These are phyloP conservation scores for Toxotes lorentzi DNA, from an alignment of 2,797 vertebrate species.

Conservation along the genomic window DNA sequence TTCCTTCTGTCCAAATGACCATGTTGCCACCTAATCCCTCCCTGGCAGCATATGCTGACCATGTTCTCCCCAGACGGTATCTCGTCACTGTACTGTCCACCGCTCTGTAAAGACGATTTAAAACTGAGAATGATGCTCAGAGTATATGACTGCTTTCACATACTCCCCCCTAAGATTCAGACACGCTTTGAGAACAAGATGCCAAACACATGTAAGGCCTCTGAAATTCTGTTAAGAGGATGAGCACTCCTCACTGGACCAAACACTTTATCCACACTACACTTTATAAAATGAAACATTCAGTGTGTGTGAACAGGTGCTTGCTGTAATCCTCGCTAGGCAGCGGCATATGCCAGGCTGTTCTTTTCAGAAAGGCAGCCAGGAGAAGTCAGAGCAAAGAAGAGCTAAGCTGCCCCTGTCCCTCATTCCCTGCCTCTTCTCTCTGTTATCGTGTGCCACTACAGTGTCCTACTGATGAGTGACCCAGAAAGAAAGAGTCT, in stretches of 20 bases:
- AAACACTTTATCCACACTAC: conserved; percentile 30
- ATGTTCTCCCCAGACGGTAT: not conserved
- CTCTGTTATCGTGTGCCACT: conserved; percentile 58
- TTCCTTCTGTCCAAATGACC: conserved; percentile 13
- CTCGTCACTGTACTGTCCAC: not conserved
- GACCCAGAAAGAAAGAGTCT: conserved; percentile 64
- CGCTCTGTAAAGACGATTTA: not conserved
- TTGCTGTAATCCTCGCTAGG: conserved; percentile 76
- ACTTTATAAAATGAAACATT: conserved; percentile 49
- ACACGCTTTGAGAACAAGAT: not conserved
- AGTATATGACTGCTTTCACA: not conserved
- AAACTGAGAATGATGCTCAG: not conserved
- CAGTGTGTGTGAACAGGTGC: conserved; percentile 71
- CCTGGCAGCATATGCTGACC: conserved; percentile 18
- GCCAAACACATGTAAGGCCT: conserved; percentile 15
- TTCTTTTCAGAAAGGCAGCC: conserved; percentile 71
- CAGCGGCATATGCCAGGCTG: conserved; percentile 77
- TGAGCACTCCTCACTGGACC: conserved; percentile 24
- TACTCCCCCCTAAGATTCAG: not conserved
- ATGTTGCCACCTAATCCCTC: conserved; percentile 17
- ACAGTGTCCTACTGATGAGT: conserved; percentile 41
- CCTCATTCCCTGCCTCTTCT: conserved; percentile 40
- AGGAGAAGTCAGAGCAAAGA: conserved; percentile 64
- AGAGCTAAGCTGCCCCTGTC: conserved; percentile 63
- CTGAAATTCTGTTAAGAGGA: conserved; percentile 14